Evolutionary conservation across 2,797 vertebrate species (phyloP).

Genomic region (Tiaroga cobitis): DNA sequence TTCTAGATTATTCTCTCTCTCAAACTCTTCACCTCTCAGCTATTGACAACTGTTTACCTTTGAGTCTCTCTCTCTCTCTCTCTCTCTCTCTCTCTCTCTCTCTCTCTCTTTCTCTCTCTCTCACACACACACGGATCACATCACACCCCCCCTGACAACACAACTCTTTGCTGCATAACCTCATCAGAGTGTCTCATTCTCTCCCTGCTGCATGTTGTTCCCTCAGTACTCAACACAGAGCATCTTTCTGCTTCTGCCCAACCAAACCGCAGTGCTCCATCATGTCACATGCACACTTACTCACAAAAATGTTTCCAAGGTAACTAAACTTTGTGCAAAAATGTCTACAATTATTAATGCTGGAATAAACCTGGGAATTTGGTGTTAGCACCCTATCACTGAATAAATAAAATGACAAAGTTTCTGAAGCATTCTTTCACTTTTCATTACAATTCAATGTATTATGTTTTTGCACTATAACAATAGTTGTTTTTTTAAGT

Average conservation of each 20-base stretch:
- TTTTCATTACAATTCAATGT: not conserved
- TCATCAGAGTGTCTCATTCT: slow-evolving; percentile 1
- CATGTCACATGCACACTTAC: not conserved
- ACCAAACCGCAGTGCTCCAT: not conserved
- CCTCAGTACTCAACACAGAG: not conserved
- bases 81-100: not conserved
- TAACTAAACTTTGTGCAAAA: not conserved
- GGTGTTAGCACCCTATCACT: not conserved
- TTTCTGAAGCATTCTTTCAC: not conserved
- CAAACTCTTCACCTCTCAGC: slow-evolving; percentile 5
- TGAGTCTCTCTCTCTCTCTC: not conserved
- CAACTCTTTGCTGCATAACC: not conserved
- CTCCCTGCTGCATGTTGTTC: not conserved
- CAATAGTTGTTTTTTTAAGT: not conserved
- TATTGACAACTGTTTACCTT: not conserved
- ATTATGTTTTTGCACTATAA: not conserved
- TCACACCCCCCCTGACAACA: not conserved
- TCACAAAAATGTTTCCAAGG: not conserved
- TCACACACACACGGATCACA: not conserved
- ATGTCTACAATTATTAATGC: not conserved
- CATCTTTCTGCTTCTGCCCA: not conserved
- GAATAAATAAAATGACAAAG: not conserved
- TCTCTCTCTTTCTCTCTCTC: not conserved
- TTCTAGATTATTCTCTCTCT: slow-evolving; percentile 1
- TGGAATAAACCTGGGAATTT: not conserved